Evolutionary conservation across 1,140 invertebrate species (phyloP).

Genomic region (Drosophila erecta): DNA sequence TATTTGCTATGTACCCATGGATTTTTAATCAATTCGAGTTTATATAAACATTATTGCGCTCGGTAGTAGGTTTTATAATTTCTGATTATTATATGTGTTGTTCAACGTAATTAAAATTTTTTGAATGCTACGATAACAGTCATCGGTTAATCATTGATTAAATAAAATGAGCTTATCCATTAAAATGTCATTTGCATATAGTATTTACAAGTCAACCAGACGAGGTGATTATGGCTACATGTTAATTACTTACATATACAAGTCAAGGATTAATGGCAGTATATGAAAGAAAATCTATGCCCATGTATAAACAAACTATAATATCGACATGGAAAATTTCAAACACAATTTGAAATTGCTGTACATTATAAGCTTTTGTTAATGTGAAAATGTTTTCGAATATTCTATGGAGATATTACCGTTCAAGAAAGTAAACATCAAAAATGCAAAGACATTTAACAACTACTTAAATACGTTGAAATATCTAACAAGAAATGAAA

Average conservation of each 20-base stretch:
- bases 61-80: background rate
- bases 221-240: background rate
- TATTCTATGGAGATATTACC: background rate
- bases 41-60: background rate
- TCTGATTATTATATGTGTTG: too few relatives aligned
- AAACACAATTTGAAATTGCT: background rate
- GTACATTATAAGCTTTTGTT: background rate
- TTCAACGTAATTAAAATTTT: too few relatives aligned
- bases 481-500: too few relatives aligned
- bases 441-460: background rate
- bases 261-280: background rate
- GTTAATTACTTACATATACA: background rate
- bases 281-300: background rate
- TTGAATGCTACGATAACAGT: background rate
- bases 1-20: background rate
- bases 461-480: too few relatives aligned
- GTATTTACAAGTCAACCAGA: background rate
- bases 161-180: conserved; percentile 2
- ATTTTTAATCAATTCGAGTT: background rate
- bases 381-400: too few relatives aligned
- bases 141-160: background rate
- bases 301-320: conserved; percentile 2
- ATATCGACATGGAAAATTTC: background rate
- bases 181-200: background rate
- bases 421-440: background rate